phyloP scores from a whole-genome alignment of 2,797 vertebrate genomes.

The Crenuchus spilurus region DNA sequence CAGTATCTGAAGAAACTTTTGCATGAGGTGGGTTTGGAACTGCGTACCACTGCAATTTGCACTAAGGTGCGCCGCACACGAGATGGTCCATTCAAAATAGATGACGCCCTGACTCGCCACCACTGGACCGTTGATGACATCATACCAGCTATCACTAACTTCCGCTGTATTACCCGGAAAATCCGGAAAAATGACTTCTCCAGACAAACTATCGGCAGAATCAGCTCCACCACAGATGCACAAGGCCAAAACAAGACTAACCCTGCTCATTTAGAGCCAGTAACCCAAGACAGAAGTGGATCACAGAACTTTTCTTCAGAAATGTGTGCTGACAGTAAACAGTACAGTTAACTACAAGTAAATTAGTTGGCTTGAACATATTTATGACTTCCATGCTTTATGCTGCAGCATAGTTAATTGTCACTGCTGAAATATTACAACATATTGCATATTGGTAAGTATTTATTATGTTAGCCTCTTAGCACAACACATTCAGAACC shows the following conservation, averaged over 20 bases:
- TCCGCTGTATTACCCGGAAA: conserved; percentile 51
- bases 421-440: no score
- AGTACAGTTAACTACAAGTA: neutral
- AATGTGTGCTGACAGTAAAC: neutral
- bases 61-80: conserved; percentile 83
- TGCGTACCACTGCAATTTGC: conserved; percentile 87
- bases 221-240: neutral
- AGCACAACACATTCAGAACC: no score
- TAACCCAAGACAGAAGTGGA: neutral
- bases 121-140: conserved; percentile 84
- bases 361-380: no score
- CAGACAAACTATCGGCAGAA: conserved; percentile 4
- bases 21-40: conserved; percentile 92
- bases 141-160: conserved; percentile 70
- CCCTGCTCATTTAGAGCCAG: conserved; percentile 9
- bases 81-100: conserved; percentile 84
- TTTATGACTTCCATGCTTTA: no score
- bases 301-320: neutral
- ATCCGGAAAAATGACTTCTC: conserved; percentile 34
- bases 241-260: neutral
- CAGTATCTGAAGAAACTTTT: conserved; percentile 86
- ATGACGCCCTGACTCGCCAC: conserved; percentile 80
- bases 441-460: no score
- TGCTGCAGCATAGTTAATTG: no score
- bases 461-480: no score